phyloP scores from a whole-genome alignment of 2,113 vertebrate genomes.

The Smithornis capensis region DNA sequence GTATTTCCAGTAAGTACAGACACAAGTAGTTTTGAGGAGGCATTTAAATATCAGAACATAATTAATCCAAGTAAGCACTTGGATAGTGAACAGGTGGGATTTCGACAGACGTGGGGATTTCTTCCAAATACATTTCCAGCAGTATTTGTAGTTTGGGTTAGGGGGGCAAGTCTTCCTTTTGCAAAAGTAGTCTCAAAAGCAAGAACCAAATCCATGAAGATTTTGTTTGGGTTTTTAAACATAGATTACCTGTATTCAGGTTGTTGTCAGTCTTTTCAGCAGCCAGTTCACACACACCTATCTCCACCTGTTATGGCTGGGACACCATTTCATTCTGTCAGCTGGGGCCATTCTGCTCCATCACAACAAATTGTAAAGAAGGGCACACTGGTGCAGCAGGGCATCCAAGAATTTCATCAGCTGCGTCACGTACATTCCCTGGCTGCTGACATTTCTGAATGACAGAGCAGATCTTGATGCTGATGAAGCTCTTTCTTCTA shows the following conservation, averaged over 20 bases:
- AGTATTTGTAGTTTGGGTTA: not conserved
- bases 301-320: not conserved
- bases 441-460: not conserved
- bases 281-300: not conserved
- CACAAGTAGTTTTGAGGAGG: not conserved
- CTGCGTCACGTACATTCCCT: not conserved
- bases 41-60: not conserved
- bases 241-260: not conserved
- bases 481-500: not conserved
- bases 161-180: not conserved
- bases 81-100: rapidly evolving
- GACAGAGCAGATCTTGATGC: not conserved
- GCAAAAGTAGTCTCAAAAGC: not conserved
- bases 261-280: not conserved
- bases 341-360: not conserved
- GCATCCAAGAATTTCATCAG: not conserved
- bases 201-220: not conserved
- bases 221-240: not conserved
- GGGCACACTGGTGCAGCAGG: not conserved
- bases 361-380: not conserved
- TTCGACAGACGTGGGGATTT: rapidly evolving
- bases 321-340: not conserved
- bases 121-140: not conserved
- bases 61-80: not conserved
- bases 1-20: not conserved